Evolutionary conservation across 2,888 invertebrate genomes (phyloP), one percentile per base, ranked within the genome.

Genomic region (Eutolmus rufibarbis): DNA sequence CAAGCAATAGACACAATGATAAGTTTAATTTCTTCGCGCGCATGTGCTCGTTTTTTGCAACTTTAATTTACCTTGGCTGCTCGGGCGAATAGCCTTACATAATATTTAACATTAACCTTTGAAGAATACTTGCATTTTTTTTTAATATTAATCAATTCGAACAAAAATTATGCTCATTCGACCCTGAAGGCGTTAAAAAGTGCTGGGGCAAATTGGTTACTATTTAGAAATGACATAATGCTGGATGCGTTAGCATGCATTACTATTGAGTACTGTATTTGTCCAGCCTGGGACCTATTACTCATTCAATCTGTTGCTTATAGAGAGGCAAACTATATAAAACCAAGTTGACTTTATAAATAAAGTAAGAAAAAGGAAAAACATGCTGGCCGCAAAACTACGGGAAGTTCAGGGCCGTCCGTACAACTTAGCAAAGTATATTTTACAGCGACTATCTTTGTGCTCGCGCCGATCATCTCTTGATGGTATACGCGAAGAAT

Each of bases 321-420:
- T 34, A 37, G 7, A 19, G 31, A 77, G 34, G 40, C n/a, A 16
- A 77, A 77, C 76, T 77, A 34, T 77, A n/a, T 66, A 77, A 40
- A 77, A 40, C 77, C 40, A 40, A 40, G 40, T n/a, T 40, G 77
- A 77, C 37, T 77, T 40, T 37, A 40, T 19, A 77, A 77, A 34
- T 37, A 77, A 77, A 66, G 66, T 66, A 56, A 84, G 66, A 84
- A 84, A 66, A 34, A 31, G 37, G 74, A 74, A 82, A 74, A 74
- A 85, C 85, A 85, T 85, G 85, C 74, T 85, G 74, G 85, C 74
- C 74, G 74, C 74, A 74, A 74, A 84, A 74, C 74, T 85, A 86
- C 43, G 86, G 57, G 78, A 86, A 86, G 86, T 86, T 86, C 86
- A 86, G 86, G 86, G 86, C 40, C 86, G 86, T 86, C 86, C 66